phyloP scores from a whole-genome alignment of 2,888 invertebrate species.

The Netelia melanura region DNA sequence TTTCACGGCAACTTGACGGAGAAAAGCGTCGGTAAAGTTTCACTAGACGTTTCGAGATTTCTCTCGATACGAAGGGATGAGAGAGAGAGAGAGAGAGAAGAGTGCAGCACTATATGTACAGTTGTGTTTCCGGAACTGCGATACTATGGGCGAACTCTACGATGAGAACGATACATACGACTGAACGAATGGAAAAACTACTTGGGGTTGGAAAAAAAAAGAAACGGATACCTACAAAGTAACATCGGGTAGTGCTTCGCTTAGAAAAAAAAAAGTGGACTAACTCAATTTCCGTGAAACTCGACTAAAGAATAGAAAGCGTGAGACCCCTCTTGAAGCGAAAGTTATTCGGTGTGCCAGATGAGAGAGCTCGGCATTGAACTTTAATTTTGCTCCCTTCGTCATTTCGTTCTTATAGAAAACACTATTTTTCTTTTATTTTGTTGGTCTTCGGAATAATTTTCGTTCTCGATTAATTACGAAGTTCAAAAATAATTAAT shows the following conservation, averaged over 20 bases:
- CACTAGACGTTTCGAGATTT: slow-evolving; percentile 79
- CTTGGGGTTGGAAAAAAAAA: not conserved
- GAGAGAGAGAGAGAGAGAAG: not conserved
- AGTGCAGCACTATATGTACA: slow-evolving; percentile 1
- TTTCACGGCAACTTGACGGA: slow-evolving; percentile 77
- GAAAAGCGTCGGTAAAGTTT: slow-evolving; percentile 79
- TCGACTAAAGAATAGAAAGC: slow-evolving; percentile 5
- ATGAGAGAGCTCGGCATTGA: not conserved
- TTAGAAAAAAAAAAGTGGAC: slow-evolving; percentile 17
- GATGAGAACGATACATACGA: slow-evolving; percentile 15
- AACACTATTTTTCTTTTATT: no score
- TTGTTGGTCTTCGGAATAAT: no score
- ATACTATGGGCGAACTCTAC: slow-evolving; percentile 1
- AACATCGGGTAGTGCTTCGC: not conserved
- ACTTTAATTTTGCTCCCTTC: no score
- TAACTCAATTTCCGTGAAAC: not conserved
- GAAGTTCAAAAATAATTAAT: no score
- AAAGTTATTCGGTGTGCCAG: slow-evolving; percentile 32
- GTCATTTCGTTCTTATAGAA: no score
- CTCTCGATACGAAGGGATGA: slow-evolving; percentile 41
- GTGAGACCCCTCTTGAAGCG: slow-evolving; percentile 15
- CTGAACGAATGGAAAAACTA: slow-evolving; percentile 41
- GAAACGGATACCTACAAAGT: slow-evolving; percentile 27
- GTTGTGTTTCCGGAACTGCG: not conserved
- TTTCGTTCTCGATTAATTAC: no score